Evolutionary conservation across 1,140 invertebrate species (phyloP).

Genomic region (Eupeodes corollae): DNA sequence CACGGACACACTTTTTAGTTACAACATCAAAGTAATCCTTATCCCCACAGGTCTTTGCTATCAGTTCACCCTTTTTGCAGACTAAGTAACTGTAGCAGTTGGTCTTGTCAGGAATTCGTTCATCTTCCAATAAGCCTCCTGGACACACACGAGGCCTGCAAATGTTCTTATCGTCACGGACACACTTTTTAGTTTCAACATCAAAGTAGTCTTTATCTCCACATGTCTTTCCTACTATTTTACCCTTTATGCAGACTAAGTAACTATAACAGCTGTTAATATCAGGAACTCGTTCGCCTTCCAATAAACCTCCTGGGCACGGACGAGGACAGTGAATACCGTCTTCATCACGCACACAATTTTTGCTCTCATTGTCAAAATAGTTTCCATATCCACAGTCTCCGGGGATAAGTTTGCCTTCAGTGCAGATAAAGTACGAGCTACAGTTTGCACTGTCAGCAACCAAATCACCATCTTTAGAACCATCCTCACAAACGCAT

Average conservation of each 20-base stretch:
- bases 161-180: not conserved
- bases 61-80: conserved; percentile 1
- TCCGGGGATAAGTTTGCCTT: no score
- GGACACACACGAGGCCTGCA: not conserved
- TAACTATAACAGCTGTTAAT: no score
- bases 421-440: no score
- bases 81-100: no score
- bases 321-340: no score
- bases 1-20: conserved; percentile 1
- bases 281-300: no score
- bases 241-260: not conserved
- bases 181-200: conserved; percentile 1
- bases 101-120: not conserved
- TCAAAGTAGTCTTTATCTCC: conserved; percentile 3
- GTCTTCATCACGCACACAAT: no score
- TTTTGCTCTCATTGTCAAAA: no score
- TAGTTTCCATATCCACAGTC: no score
- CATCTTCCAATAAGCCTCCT: conserved; percentile 6
- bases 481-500: no score
- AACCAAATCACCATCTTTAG: no score
- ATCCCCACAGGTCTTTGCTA: not conserved
- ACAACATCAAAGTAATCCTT: conserved; percentile 4
- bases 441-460: no score
- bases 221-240: conserved; percentile 4
- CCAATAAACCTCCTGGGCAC: conserved; percentile 6